Conservation (phyloP, 2,888 invertebrate genomes). For the Minunthozetes semirufus region DNA sequence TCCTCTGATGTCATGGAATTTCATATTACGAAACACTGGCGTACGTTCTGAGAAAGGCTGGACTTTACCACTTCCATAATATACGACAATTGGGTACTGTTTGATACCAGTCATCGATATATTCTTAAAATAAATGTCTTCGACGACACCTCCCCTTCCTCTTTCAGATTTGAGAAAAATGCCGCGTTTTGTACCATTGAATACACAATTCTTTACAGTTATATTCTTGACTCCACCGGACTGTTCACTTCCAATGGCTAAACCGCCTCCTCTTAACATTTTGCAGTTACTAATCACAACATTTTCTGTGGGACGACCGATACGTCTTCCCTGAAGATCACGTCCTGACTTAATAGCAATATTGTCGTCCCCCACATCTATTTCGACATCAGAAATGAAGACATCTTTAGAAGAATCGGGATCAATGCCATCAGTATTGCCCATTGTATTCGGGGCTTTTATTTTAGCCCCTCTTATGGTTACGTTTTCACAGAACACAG, state of each 20-base stretch:
- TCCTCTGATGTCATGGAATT: no score
- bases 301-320: conserved; percentile 21
- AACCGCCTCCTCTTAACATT: background rate
- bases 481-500: background rate
- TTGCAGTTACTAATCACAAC: background rate
- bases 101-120: conserved; percentile 8
- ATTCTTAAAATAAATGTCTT: background rate
- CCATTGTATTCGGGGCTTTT: background rate
- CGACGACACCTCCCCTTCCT: conserved; percentile 23
- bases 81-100: background rate
- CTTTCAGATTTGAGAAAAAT: conserved; percentile 2
- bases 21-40: background rate
- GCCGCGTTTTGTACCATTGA: conserved; percentile 19
- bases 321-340: background rate
- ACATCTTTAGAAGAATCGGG: conserved; percentile 11
- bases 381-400: background rate
- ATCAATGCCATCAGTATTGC: conserved; percentile 22
- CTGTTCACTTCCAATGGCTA: conserved; percentile 22
- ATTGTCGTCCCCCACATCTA: background rate
- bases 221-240: conserved; percentile 22
- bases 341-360: conserved; percentile 23
- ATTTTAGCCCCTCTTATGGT: background rate
- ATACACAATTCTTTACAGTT: background rate
- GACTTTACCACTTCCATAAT: no score
- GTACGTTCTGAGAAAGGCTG: background rate